Conservation (phyloP, 2,797 vertebrate species). For the Arctocebus calabarensis region DNA sequence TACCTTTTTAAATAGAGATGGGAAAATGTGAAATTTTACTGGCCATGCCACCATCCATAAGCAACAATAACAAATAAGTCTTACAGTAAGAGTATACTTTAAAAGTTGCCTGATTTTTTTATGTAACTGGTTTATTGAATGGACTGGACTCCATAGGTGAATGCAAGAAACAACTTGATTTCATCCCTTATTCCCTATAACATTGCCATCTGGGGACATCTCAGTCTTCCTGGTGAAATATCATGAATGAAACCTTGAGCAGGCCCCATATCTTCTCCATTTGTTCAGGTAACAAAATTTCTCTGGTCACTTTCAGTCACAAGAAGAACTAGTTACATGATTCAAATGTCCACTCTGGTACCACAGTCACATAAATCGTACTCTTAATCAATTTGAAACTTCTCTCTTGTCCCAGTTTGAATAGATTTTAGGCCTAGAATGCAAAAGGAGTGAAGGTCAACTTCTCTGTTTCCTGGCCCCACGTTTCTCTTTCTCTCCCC, state of each 20-base stretch:
- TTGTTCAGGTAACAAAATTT: neutral
- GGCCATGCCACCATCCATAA: neutral
- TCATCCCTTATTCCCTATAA: neutral
- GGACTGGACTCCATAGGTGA: neutral
- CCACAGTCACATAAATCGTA: neutral
- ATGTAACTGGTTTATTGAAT: neutral
- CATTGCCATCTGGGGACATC: neutral
- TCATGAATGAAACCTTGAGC: neutral
- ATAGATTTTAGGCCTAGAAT: neutral
- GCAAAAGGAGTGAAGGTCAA: accelerated
- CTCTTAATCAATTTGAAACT: neutral
- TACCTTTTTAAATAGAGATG: neutral
- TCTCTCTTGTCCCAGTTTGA: neutral
- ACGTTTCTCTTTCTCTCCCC: neutral
- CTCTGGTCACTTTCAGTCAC: neutral
- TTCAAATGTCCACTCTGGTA: neutral
- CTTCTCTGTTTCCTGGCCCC: neutral
- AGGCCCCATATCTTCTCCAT: neutral
- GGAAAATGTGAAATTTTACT: neutral
- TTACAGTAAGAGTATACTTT: neutral
- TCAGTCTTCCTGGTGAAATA: neutral
- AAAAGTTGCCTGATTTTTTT: neutral
- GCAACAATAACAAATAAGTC: neutral
- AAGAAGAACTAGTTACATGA: neutral
- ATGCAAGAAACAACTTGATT: neutral